Conservation (phyloP, 2,888 invertebrate species). For the Lochmaea crataegi region DNA sequence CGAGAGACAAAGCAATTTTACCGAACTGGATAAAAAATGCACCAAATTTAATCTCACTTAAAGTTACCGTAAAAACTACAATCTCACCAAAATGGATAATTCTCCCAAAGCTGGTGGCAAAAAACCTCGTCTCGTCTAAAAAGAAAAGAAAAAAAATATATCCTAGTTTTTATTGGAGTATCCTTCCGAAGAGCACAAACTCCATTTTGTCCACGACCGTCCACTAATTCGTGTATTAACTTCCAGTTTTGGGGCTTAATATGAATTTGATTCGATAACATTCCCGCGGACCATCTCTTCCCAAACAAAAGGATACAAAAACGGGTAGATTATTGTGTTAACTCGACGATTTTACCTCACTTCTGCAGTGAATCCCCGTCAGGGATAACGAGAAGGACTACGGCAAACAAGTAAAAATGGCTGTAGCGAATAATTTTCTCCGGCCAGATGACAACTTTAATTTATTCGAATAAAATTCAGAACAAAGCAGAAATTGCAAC, state of each 20-base stretch:
- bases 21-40: neutral
- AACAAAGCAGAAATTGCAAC: neutral
- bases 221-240: constrained; percentile 28
- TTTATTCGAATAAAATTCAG: constrained; percentile 23
- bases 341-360: constrained; percentile 34
- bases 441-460: constrained; percentile 21
- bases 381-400: neutral
- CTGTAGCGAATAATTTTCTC: constrained; percentile 19
- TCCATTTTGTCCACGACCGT: constrained; percentile 20
- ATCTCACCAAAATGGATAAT: neutral
- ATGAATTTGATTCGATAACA: constrained; percentile 30
- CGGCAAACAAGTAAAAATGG: constrained; percentile 27
- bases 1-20: neutral
- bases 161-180: neutral
- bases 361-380: constrained; percentile 32
- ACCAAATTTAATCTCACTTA: neutral
- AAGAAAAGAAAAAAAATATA: neutral
- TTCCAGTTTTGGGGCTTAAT: constrained; percentile 22
- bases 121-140: constrained; percentile 1
- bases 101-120: neutral
- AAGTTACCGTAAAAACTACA: neutral
- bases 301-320: constrained; percentile 25
- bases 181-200: constrained; percentile 12
- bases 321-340: constrained; percentile 36
- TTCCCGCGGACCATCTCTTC: constrained; percentile 15